Percentiles rank a stretch among this genome's conserved stretches.
phyloP scores from a whole-genome alignment of 2,888 invertebrate genomes.

The Monoplex corrugatus region DNA sequence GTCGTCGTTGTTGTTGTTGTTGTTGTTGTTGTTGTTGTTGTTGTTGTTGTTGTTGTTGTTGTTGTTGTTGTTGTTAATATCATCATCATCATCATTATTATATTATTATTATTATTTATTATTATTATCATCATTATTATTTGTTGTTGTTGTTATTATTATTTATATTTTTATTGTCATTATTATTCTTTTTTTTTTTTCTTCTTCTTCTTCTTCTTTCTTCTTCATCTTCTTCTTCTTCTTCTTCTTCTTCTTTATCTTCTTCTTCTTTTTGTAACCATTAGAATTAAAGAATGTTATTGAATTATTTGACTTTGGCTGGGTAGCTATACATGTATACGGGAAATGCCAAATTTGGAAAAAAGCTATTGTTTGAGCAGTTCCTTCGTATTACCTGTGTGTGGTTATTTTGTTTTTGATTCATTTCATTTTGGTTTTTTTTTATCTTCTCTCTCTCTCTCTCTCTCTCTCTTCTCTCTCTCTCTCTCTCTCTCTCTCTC shows the following conservation, averaged over 20 bases:
- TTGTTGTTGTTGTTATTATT: background rate
- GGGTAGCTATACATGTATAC: background rate
- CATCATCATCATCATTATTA: no score
- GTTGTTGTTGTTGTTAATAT: no score
- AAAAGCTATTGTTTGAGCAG: no score
- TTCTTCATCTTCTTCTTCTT: background rate
- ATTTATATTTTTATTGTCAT: background rate
- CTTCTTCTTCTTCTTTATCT: no score
- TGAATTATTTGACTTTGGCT: background rate
- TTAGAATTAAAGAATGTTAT: background rate
- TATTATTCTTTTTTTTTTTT: background rate
- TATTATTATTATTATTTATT: no score
- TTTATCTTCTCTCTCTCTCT: constrained; percentile 2
- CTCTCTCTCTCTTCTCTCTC: constrained; percentile 17
- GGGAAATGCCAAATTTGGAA: no score
- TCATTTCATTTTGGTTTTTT: background rate
- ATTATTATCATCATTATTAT: background rate
- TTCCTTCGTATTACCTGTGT: background rate
- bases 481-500: background rate
- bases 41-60: no score
- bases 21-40: no score
- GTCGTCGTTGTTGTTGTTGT: background rate
- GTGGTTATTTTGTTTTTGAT: background rate
- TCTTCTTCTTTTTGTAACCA: background rate
- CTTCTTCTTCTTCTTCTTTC: background rate